These are phyloP conservation scores for Capromys pilorides DNA, from an alignment of 2,797 vertebrate genomes.

Conservation along the genomic window DNA sequence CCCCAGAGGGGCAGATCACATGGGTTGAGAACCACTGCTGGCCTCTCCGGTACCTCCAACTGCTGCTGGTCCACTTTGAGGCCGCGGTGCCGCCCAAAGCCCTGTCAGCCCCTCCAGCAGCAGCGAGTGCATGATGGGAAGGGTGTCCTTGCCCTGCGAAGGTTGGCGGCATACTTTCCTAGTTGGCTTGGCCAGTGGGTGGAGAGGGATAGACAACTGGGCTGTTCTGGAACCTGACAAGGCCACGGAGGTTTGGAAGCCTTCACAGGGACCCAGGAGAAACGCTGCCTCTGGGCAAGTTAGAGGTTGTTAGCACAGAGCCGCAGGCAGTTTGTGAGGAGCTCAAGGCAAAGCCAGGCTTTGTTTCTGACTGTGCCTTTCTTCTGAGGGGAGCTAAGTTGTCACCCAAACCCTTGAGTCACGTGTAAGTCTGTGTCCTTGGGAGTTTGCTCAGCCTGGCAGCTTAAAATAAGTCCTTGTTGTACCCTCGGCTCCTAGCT, in stretches of 20 bases:
- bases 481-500: background rate
- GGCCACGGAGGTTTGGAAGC: background rate
- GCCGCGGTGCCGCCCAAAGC: background rate
- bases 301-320: background rate
- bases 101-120: background rate
- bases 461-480: background rate
- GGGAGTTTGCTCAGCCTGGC: background rate
- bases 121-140: background rate
- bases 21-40: fast-evolving
- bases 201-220: too few relatives aligned
- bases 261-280: background rate
- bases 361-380: background rate
- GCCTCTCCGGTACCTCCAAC: fast-evolving
- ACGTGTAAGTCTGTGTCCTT: fast-evolving
- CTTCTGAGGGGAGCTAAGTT: background rate
- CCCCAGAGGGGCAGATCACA: background rate
- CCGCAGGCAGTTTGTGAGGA: background rate
- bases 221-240: too few relatives aligned
- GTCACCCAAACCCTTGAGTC: background rate
- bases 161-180: background rate
- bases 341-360: background rate
- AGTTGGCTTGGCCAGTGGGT: background rate
- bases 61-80: fast-evolving
- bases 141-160: background rate
- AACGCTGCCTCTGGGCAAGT: background rate